Evolutionary conservation across 2,888 invertebrate species (phyloP).

Genomic region (Drosophila putrida): DNA sequence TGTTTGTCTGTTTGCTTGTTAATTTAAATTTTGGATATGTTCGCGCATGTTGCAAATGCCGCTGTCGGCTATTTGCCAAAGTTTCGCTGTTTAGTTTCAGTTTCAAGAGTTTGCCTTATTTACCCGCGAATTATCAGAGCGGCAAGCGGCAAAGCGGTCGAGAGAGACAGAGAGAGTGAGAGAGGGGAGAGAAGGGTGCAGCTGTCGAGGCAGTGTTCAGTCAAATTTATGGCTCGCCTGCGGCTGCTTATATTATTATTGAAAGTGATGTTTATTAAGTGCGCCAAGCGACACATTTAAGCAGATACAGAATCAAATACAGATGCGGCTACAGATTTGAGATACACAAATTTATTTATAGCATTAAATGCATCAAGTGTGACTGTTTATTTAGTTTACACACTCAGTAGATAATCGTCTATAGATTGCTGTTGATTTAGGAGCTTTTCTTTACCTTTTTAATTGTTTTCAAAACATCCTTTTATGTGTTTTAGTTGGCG

Average conservation of each 20-base stretch:
- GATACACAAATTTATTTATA: slow-evolving; percentile 8
- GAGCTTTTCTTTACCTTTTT: not conserved
- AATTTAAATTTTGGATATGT: slow-evolving; percentile 59
- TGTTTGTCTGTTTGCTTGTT: slow-evolving; percentile 56
- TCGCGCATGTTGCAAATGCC: slow-evolving; percentile 35
- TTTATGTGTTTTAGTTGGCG: not conserved
- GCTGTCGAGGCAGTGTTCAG: slow-evolving; percentile 32
- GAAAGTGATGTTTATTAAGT: slow-evolving; percentile 55
- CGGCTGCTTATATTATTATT: slow-evolving; percentile 48
- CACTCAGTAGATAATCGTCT: not conserved
- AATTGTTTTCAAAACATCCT: not conserved
- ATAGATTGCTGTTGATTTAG: not conserved
- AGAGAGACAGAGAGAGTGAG: not conserved
- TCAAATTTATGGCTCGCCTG: slow-evolving; percentile 49
- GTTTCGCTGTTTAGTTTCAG: slow-evolving; percentile 52
- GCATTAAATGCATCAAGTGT: slow-evolving; percentile 7
- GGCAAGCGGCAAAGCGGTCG: not conserved
- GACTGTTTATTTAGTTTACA: slow-evolving; percentile 18
- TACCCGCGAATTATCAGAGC: slow-evolving; percentile 45
- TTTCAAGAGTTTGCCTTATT: slow-evolving; percentile 54
- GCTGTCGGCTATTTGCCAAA: slow-evolving; percentile 66
- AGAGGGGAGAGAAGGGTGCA: slow-evolving; percentile 8
- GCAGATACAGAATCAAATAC: slow-evolving; percentile 5
- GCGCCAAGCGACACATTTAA: slow-evolving; percentile 21
- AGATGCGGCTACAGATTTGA: slow-evolving; percentile 3